These are phyloP conservation scores for Antitype chi DNA, from an alignment of 2,888 invertebrate genomes.

Conservation along the genomic window DNA sequence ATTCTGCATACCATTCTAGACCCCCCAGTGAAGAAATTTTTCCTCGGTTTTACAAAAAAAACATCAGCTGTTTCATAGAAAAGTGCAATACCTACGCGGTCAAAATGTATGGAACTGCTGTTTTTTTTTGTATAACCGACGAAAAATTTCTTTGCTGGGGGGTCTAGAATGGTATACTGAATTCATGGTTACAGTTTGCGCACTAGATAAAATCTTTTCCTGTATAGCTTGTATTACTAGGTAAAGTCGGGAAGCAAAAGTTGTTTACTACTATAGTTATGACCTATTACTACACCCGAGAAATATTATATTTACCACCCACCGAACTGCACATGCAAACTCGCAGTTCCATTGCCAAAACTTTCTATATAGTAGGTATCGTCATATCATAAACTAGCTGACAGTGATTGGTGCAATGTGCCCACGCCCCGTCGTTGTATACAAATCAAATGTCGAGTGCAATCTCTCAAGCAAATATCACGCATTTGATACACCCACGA, in stretches of 20 bases:
- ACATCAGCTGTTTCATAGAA: too few species aligned
- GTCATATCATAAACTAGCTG: conserved; percentile 17
- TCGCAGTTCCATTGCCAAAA: conserved; percentile 36
- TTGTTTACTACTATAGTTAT: not conserved
- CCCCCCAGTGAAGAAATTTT: too few species aligned
- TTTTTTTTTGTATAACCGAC: too few species aligned
- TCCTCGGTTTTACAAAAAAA: too few species aligned
- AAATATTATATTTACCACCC: conserved; percentile 20
- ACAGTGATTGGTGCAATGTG: conserved; percentile 38
- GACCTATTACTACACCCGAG: not conserved
- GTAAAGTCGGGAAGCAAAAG: not conserved
- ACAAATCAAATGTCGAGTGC: conserved; percentile 31
- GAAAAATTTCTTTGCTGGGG: too few species aligned
- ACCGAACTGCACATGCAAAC: conserved; percentile 9
- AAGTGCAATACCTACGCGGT: too few species aligned
- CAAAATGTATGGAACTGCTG: too few species aligned
- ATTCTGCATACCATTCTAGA: too few species aligned
- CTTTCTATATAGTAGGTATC: not conserved
- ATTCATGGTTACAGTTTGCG: too few species aligned
- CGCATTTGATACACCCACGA: conserved; percentile 4
- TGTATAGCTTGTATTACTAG: too few species aligned
- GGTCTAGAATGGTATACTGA: too few species aligned
- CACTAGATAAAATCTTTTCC: too few species aligned
- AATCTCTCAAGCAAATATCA: conserved; percentile 35
- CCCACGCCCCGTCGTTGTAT: conserved; percentile 25